A percentile compares a stretch with the other conserved stretches of the same genome.
phyloP scores from a whole-genome alignment of 1,140 invertebrate species.

The Drosophila seguyi region DNA sequence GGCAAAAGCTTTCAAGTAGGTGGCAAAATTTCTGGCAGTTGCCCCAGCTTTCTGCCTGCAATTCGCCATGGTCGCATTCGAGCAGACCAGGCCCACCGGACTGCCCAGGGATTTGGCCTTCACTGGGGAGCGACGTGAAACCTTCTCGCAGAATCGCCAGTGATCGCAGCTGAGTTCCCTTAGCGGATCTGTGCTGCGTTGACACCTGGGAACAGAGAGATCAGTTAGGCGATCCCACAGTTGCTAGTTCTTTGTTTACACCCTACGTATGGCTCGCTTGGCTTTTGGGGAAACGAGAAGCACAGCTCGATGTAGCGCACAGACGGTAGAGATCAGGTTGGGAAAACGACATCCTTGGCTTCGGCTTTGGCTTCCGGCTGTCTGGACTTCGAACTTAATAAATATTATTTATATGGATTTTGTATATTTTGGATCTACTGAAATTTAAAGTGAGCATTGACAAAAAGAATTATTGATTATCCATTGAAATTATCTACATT shows the following conservation, averaged over 20 bases:
- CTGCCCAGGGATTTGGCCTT: slow-evolving; percentile 46
- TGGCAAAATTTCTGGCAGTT: slow-evolving; percentile 35
- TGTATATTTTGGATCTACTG: slow-evolving; percentile 10
- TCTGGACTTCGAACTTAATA: background rate
- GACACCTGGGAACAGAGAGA: slow-evolving; percentile 2
- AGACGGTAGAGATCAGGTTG: background rate
- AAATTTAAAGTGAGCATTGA: slow-evolving; percentile 17
- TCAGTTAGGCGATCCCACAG: background rate
- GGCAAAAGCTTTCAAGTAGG: slow-evolving; percentile 71
- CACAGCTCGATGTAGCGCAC: background rate
- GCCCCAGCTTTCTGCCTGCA: background rate
- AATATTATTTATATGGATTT: slow-evolving; percentile 13
- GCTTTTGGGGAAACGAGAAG: slow-evolving; percentile 10
- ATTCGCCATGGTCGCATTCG: slow-evolving; percentile 3
- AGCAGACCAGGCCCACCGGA: slow-evolving; percentile 36
- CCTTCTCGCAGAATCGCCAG: slow-evolving; percentile 17
- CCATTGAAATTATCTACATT: background rate
- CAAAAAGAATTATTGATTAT: background rate
- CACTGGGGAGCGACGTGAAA: slow-evolving; percentile 4
- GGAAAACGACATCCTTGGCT: slow-evolving; percentile 12
- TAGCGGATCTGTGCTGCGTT: background rate
- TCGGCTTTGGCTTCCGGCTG: background rate
- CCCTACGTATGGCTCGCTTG: slow-evolving; percentile 25
- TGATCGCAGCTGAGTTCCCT: background rate
- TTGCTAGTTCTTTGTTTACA: background rate